A percentile compares a stretch with the other conserved stretches of the same genome.
phyloP scores from a whole-genome alignment of 2,888 invertebrate species.

The Cataglyphis albicans region DNA sequence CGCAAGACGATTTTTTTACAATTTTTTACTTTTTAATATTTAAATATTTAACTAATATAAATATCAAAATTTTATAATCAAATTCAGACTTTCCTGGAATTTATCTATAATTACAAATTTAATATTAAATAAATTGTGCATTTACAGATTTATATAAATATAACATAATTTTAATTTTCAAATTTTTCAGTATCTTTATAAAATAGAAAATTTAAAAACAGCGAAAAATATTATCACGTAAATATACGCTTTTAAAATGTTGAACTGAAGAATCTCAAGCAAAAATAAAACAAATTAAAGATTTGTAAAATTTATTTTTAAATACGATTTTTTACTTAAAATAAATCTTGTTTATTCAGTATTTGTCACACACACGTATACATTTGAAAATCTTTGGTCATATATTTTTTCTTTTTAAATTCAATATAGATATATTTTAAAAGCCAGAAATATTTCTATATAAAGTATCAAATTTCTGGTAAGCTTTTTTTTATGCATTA shows the following conservation, averaged over 20 bases:
- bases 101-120: background rate
- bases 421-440: background rate
- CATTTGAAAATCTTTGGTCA: background rate
- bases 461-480: background rate
- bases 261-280: background rate
- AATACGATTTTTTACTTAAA: background rate
- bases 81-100: background rate
- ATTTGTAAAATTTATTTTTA: background rate
- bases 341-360: background rate
- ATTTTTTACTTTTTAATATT: background rate
- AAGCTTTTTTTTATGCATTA: background rate
- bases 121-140: constrained; percentile 3
- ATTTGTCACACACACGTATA: background rate
- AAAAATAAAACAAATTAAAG: background rate
- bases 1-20: background rate
- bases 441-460: background rate
- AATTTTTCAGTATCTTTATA: background rate
- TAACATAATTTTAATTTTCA: background rate
- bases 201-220: background rate
- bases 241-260: background rate
- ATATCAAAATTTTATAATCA: background rate
- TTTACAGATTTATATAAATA: background rate
- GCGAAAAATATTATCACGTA: background rate
- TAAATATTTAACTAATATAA: background rate
- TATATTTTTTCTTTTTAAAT: background rate